Percentiles rank a stretch among this genome's conserved stretches.
Conservation (phyloP, 2,113 vertebrate genomes). For the Ictalurus punctatus region DNA sequence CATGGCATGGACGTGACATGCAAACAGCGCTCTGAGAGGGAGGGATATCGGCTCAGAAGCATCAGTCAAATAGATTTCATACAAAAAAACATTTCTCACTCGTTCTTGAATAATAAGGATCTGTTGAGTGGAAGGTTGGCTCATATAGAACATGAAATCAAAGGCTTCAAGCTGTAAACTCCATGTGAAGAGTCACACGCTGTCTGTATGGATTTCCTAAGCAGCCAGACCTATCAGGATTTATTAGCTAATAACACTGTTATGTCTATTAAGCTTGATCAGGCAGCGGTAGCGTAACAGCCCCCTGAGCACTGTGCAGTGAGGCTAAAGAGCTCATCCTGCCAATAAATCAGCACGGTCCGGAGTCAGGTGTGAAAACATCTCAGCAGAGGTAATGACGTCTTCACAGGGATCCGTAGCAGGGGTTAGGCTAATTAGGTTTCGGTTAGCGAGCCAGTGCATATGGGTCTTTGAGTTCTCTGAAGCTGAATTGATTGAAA, state of each 20-base stretch:
- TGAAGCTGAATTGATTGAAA: constrained; percentile 34
- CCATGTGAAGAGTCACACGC: background rate
- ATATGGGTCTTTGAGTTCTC: constrained; percentile 15
- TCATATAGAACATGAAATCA: background rate
- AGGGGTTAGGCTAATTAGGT: constrained; percentile 57
- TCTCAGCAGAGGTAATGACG: constrained; percentile 47
- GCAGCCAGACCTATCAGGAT: constrained; percentile 64
- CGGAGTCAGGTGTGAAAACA: constrained; percentile 50
- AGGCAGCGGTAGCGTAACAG: constrained; percentile 49
- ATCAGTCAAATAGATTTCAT: background rate
- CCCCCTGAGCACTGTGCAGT: constrained; percentile 51
- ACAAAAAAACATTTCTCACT: background rate
- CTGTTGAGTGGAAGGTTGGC: no score
- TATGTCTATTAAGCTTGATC: constrained; percentile 66
- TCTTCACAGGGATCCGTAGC: constrained; percentile 26
- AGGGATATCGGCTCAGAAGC: background rate
- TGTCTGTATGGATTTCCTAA: constrained; percentile 62
- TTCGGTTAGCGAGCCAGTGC: constrained; percentile 9
- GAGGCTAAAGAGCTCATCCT: constrained; percentile 55
- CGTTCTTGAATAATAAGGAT: background rate
- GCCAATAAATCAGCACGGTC: constrained; percentile 52
- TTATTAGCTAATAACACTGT: constrained; percentile 73
- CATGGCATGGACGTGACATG: background rate
- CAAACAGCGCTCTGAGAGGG: background rate
- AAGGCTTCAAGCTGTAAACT: background rate